These are phyloP conservation scores for Acanthosepion esculentum DNA, from an alignment of 2,888 invertebrate genomes.

Conservation along the genomic window DNA sequence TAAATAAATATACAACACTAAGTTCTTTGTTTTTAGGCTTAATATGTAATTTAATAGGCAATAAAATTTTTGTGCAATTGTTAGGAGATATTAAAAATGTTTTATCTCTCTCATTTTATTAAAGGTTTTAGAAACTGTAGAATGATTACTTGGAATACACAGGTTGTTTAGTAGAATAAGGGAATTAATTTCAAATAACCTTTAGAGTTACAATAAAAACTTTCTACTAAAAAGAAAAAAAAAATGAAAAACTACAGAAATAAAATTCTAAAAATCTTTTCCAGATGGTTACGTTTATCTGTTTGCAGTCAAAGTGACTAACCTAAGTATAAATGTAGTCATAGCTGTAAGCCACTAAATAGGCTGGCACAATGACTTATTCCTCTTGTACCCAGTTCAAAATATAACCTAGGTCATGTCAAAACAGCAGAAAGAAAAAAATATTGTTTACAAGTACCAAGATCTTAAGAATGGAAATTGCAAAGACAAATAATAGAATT, in stretches of 20 bases:
- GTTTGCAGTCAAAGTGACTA: not conserved
- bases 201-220: not conserved
- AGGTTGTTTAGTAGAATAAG: no score
- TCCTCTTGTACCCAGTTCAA: not conserved
- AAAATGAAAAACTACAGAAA: not conserved
- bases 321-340: not conserved
- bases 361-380: not conserved
- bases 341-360: not conserved
- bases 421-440: not conserved
- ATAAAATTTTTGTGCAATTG: no score
- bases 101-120: no score
- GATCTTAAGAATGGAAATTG: not conserved
- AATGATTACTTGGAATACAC: no score
- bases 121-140: no score
- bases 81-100: no score
- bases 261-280: not conserved
- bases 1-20: no score
- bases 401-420: conserved; percentile 2
- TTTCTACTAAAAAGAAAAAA: not conserved
- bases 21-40: no score
- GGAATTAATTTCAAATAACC: no score
- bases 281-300: not conserved
- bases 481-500: not conserved
- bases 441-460: not conserved
- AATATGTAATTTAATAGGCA: no score